Percentiles rank a stretch among this genome's conserved stretches.
phyloP scores from a whole-genome alignment of 1,140 invertebrate species.

The Zaprionus vittiger region DNA sequence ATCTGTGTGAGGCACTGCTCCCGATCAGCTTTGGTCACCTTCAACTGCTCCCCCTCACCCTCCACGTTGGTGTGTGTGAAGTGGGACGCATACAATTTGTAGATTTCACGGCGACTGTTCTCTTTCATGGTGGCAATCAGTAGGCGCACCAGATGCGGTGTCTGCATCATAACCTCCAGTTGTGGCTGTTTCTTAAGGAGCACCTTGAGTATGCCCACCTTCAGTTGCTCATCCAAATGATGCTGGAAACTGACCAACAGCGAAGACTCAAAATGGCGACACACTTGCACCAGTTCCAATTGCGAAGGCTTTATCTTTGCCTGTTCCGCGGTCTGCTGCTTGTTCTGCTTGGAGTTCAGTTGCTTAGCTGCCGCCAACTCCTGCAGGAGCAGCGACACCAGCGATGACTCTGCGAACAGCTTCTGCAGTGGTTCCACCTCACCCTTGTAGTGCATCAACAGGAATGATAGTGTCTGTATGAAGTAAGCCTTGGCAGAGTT shows the following conservation, averaged over 20 bases:
- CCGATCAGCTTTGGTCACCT: background rate
- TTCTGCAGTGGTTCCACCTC: slow-evolving; percentile 11
- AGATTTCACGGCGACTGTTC: slow-evolving; percentile 19
- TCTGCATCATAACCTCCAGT: slow-evolving; percentile 31
- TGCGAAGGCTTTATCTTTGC: slow-evolving; percentile 13
- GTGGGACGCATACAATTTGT: slow-evolving; percentile 26
- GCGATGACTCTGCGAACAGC: slow-evolving; percentile 14
- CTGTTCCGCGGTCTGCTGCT: background rate
- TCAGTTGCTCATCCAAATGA: slow-evolving; percentile 23
- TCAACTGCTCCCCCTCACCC: background rate
- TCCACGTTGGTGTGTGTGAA: slow-evolving; percentile 6
- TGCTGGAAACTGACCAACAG: slow-evolving; percentile 40
- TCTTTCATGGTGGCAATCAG: slow-evolving; percentile 24
- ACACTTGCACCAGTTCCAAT: slow-evolving; percentile 29
- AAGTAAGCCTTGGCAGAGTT: slow-evolving; percentile 30
- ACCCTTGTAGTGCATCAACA: slow-evolving; percentile 20
- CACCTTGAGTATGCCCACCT: slow-evolving; percentile 35
- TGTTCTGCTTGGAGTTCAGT: background rate
- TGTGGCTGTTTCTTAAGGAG: slow-evolving; percentile 28
- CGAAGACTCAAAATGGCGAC: slow-evolving; percentile 36
- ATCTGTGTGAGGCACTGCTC: slow-evolving; percentile 52
- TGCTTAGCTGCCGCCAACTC: slow-evolving; percentile 32
- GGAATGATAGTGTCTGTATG: slow-evolving; percentile 19
- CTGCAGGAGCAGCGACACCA: slow-evolving; percentile 26
- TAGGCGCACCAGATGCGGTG: slow-evolving; percentile 34